Conservation (phyloP, 1,140 invertebrate genomes). For the Temnothorax curvispinosus region DNA sequence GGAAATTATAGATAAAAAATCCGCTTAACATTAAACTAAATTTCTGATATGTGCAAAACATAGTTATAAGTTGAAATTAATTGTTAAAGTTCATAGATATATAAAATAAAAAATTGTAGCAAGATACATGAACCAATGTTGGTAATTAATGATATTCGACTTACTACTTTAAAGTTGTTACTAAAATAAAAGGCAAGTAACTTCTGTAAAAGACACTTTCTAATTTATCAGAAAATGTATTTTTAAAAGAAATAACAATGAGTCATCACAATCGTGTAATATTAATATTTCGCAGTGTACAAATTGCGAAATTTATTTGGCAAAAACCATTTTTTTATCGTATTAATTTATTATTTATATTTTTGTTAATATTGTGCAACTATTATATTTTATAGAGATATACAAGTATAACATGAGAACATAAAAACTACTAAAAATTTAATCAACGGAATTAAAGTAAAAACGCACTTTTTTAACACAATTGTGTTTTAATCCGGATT, state of each 20-base stretch:
- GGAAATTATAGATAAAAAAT: not conserved
- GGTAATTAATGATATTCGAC: not conserved
- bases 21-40: not conserved
- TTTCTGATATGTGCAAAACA: not conserved
- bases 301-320: not conserved
- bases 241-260: not conserved
- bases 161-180: not conserved
- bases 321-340: not conserved
- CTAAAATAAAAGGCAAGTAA: not conserved
- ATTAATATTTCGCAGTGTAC: not conserved
- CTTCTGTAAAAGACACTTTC: not conserved
- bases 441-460: conserved; percentile 11
- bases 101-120: not conserved
- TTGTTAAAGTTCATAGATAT: not conserved
- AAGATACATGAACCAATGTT: not conserved
- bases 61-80: not conserved
- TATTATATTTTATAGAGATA: not conserved
- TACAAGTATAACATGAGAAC: not conserved
- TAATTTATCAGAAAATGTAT: not conserved
- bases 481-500: no score
- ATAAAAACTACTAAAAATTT: not conserved
- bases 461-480: not conserved
- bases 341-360: not conserved
- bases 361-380: not conserved
- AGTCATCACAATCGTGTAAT: not conserved